A percentile compares a stretch with the other conserved stretches of the same genome.
These are phyloP conservation scores for Hemibagrus wyckioides DNA, from an alignment of 2,113 vertebrate species.

Conservation along the genomic window DNA sequence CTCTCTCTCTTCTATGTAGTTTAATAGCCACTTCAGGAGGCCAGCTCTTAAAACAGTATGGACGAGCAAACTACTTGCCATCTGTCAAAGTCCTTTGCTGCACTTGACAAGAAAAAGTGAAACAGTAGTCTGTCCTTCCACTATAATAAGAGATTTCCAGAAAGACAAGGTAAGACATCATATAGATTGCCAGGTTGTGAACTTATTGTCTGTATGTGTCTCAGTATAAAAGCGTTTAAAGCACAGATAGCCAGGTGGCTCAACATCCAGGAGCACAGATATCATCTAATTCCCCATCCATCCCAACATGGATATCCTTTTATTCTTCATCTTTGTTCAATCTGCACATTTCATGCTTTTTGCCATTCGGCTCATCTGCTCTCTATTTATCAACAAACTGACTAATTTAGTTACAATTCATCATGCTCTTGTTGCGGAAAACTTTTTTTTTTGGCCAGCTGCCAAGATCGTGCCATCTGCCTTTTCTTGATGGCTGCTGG, in stretches of 20 bases:
- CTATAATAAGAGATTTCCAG: slow-evolving; percentile 45
- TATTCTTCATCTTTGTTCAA: slow-evolving; percentile 33
- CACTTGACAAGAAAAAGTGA: slow-evolving; percentile 49
- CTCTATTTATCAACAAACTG: slow-evolving; percentile 42
- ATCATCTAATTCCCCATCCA: slow-evolving; percentile 18
- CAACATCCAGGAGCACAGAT: not conserved
- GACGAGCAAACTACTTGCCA: slow-evolving; percentile 37
- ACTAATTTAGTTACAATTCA: slow-evolving; percentile 56
- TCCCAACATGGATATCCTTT: slow-evolving; percentile 24
- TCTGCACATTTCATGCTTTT: slow-evolving; percentile 45
- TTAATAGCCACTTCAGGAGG: not conserved
- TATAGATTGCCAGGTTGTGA: slow-evolving; percentile 26
- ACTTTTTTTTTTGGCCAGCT: slow-evolving; percentile 58
- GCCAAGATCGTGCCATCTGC: slow-evolving; percentile 66
- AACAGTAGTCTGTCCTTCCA: slow-evolving; percentile 49
- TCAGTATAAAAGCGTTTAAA: slow-evolving; percentile 1
- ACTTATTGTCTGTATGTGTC: slow-evolving; percentile 3
- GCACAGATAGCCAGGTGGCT: not conserved
- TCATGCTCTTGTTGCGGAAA: slow-evolving; percentile 58
- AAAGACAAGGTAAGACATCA: not conserved
- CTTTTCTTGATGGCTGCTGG: slow-evolving; percentile 54
- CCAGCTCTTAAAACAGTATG: slow-evolving; percentile 44
- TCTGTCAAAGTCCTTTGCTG: slow-evolving; percentile 44
- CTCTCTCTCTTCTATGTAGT: not conserved
- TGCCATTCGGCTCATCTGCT: slow-evolving; percentile 41